Evolutionary conservation across 2,797 vertebrate genomes (phyloP), one percentile per base, ranked within the genome.

Genomic region (Gouania willdenowi): DNA sequence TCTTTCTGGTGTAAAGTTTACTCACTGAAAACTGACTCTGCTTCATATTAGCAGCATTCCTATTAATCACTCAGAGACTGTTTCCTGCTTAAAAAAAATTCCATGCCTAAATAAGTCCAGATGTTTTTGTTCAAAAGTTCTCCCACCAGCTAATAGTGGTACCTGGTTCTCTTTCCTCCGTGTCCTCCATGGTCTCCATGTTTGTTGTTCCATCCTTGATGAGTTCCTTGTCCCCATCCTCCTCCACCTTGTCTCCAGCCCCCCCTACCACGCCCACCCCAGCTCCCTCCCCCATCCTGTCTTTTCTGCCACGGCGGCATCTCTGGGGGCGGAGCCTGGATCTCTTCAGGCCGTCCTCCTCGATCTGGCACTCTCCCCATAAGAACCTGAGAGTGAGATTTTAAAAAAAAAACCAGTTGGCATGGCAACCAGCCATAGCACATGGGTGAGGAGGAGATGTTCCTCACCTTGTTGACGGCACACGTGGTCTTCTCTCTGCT

Each of bases 311-410:
- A 98, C 0, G 91, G 84, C 0, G 96, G 94, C 96, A 98, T 98
- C 77, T 98, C 95, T 0, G 94, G 94, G 12, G 85, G 87, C 1
- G 96, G 97, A 5, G 92, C 88, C 8, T 91, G 55, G 30, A 99
- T 96, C 77, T 98, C 96, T 5, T 92, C 90, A 0, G 93, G 96
- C 19, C 93, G 88, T 46, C 97, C 96, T 56, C 97, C 97, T 48
- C 96, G 84, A 77, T 99, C 94, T 8, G 96, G 96, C 10, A 99
- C 95, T 63, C 91, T 86, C 13, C 94, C 95, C 95, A 99, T 98
- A 55, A 94, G 82, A 55, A 98, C 84, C 95, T 97, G 63, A 5
- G n/a, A 26, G 58, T n/a, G 36, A 3, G 18, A n/a, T 6, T n/a
- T n/a, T n/a, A 16, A 21, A 12, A 13, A 7, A 36, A 5, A n/a